Evolutionary conservation across 2,797 vertebrate species (phyloP).

Genomic region (Fratercula arctica): DNA sequence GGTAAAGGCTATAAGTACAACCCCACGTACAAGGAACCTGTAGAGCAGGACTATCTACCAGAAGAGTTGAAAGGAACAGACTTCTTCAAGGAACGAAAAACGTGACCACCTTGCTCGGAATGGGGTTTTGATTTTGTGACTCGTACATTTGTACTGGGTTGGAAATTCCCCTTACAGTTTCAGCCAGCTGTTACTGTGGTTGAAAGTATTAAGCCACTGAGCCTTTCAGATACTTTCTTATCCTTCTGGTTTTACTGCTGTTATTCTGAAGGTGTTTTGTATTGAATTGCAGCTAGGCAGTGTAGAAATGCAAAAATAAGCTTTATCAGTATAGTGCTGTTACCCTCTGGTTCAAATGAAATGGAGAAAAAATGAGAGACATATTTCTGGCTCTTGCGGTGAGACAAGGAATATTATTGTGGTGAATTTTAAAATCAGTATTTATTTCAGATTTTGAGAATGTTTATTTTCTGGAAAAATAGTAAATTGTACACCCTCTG

Average conservation of each 20-base stretch:
- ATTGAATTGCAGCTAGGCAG: not conserved
- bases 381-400: not conserved
- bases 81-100: constrained; percentile 81
- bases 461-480: constrained; percentile 32
- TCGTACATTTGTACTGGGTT: rapidly evolving
- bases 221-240: not conserved
- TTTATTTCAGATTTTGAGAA: constrained; percentile 46
- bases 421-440: not conserved
- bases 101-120: not conserved
- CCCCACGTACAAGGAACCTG: constrained; percentile 80
- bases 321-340: not conserved
- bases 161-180: not conserved
- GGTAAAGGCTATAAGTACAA: constrained; percentile 94
- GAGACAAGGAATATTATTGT: constrained; percentile 9
- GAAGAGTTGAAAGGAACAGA: constrained; percentile 82
- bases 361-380: not conserved
- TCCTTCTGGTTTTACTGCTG: not conserved
- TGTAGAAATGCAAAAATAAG: not conserved
- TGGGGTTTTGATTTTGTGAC: not conserved
- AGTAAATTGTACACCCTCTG: not conserved
- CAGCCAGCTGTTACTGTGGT: not conserved
- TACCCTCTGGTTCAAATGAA: not conserved
- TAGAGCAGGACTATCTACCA: constrained; percentile 93
- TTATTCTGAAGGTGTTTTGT: not conserved
- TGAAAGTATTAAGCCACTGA: not conserved